Percentiles rank a stretch among this genome's conserved stretches.
Conservation (phyloP, 1,140 invertebrate species). For the Parasteatoda tepidariorum region DNA sequence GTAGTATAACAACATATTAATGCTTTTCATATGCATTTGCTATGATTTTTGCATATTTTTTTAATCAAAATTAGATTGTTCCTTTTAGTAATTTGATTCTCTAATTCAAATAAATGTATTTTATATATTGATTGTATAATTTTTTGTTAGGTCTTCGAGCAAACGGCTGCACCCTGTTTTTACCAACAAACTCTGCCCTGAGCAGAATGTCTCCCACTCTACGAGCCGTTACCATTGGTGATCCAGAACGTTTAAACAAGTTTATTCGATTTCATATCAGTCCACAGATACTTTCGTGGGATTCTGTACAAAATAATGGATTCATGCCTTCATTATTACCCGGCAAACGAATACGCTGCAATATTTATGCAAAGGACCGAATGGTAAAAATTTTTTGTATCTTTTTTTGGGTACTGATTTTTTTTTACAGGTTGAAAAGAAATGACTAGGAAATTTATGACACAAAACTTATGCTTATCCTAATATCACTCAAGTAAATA, state of each 20-base stretch:
- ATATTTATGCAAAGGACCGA: slow-evolving; percentile 35
- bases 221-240: not conserved
- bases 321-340: slow-evolving; percentile 35
- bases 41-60: too few species aligned
- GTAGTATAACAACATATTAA: too few species aligned
- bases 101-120: too few species aligned
- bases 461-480: too few species aligned
- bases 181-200: slow-evolving; percentile 29
- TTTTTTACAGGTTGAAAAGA: too few species aligned
- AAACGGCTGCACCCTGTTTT: slow-evolving; percentile 30
- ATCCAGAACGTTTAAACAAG: slow-evolving; percentile 15
- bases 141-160: not conserved
- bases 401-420: not conserved
- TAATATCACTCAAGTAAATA: too few species aligned
- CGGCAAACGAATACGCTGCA: slow-evolving; percentile 20
- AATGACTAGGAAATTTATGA: too few species aligned
- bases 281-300: slow-evolving; percentile 4
- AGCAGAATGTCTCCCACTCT: slow-evolving; percentile 27
- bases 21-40: too few species aligned
- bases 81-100: too few species aligned
- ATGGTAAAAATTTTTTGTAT: not conserved
- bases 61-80: too few species aligned
- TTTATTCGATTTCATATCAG: slow-evolving; percentile 41
- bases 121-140: too few species aligned
- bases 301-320: slow-evolving; percentile 8